Evolutionary conservation across 2,888 invertebrate species (phyloP).

Genomic region (Pristionchus maxplancki): DNA sequence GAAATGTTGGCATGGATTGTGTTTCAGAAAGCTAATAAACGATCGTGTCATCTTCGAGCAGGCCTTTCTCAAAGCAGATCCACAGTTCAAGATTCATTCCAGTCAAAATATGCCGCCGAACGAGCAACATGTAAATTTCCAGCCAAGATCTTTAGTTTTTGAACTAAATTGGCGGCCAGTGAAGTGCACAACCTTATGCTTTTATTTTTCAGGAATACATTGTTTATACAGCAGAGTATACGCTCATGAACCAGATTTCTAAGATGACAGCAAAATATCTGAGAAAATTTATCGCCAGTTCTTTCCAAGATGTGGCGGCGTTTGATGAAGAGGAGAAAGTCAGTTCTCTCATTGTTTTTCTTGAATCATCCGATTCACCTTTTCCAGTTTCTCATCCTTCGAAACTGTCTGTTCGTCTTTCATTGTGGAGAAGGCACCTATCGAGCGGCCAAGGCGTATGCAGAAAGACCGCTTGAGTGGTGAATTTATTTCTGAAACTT

Average conservation of each 20-base stretch:
- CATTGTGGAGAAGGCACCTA: not conserved
- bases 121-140: not conserved
- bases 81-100: not conserved
- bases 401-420: not conserved
- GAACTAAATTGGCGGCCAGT: too few relatives aligned
- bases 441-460: not conserved
- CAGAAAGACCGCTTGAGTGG: not conserved
- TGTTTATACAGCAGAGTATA: not conserved
- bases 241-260: not conserved
- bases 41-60: conserved; percentile 9
- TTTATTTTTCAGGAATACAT: not conserved
- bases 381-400: not conserved
- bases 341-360: too few relatives aligned
- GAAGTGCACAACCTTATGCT: too few relatives aligned
- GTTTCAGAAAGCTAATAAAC: not conserved
- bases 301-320: not conserved
- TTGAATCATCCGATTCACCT: too few relatives aligned
- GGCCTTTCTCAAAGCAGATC: not conserved
- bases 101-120: not conserved
- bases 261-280: not conserved
- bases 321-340: not conserved
- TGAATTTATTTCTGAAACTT: not conserved
- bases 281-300: not conserved
- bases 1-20: too few relatives aligned
- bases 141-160: too few relatives aligned